Conservation (phyloP, 2,113 vertebrate species). For the Aegotheles bennettii region DNA sequence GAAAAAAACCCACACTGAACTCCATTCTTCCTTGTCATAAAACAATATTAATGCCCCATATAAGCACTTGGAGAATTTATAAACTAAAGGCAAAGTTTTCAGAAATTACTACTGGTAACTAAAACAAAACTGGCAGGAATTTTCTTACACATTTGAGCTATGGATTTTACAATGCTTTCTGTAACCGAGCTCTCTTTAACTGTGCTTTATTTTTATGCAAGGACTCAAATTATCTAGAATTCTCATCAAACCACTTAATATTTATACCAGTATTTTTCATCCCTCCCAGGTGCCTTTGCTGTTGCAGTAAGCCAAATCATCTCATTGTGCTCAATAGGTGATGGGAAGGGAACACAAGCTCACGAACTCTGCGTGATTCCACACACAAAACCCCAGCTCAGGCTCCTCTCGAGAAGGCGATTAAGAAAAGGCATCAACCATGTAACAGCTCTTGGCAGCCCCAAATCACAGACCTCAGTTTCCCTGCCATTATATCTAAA, state of each 20-base stretch:
- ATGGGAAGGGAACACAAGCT: neutral
- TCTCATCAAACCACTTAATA: neutral
- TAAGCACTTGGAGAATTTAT: neutral
- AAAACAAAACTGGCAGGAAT: neutral
- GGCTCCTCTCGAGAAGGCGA: neutral
- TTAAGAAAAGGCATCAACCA: neutral
- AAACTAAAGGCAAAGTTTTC: neutral
- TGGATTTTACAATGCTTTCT: neutral
- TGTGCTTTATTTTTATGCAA: neutral
- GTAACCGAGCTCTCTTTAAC: neutral
- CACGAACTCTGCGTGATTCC: neutral
- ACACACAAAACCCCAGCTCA: neutral
- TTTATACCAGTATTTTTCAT: neutral
- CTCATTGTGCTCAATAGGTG: neutral
- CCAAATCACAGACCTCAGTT: neutral
- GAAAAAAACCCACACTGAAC: neutral
- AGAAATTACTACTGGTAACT: constrained; percentile 25
- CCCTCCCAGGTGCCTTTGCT: neutral
- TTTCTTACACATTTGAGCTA: neutral
- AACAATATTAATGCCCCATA: neutral
- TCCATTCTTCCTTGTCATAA: neutral
- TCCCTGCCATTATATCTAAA: neutral
- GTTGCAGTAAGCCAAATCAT: neutral
- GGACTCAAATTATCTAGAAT: neutral
- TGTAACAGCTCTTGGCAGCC: neutral